A percentile compares a stretch with the other conserved stretches of the same genome.
phyloP scores from a whole-genome alignment of 2,113 vertebrate genomes.

The Callorhinus ursinus region DNA sequence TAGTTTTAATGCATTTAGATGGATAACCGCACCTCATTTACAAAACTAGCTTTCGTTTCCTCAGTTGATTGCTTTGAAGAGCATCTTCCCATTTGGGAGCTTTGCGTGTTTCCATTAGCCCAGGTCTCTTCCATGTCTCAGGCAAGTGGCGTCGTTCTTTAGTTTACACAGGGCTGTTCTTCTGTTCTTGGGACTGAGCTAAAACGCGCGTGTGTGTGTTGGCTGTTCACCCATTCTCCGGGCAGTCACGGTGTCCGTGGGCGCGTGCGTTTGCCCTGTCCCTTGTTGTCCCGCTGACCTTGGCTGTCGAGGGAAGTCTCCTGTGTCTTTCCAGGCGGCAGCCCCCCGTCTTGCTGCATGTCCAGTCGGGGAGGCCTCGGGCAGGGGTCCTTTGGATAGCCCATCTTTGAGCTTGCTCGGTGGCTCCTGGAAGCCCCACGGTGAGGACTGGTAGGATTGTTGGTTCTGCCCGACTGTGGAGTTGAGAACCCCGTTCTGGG shows the following conservation, averaged over 20 bases:
- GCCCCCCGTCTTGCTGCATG: neutral
- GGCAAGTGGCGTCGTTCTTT: neutral
- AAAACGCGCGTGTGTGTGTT: rapidly evolving
- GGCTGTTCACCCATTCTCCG: neutral
- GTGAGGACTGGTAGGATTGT: too few relatives aligned
- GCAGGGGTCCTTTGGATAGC: neutral
- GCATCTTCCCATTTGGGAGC: neutral
- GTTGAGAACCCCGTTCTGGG: neutral
- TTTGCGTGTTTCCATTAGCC: neutral
- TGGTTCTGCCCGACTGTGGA: neutral
- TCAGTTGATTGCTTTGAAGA: neutral
- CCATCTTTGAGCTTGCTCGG: neutral
- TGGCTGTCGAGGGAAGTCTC: neutral
- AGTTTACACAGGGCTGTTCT: neutral
- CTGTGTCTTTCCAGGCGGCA: neutral
- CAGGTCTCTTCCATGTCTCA: neutral
- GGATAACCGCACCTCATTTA: neutral
- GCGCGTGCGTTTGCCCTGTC: rapidly evolving
- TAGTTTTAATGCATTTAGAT: neutral
- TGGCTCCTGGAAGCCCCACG: neutral
- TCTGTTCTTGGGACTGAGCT: neutral
- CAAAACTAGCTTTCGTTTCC: neutral
- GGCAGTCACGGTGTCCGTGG: rapidly evolving
- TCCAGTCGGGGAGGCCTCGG: rapidly evolving
- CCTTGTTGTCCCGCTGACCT: neutral